These are phyloP conservation scores for Cettia cetti DNA, from an alignment of 2,113 vertebrate species.

Conservation along the genomic window DNA sequence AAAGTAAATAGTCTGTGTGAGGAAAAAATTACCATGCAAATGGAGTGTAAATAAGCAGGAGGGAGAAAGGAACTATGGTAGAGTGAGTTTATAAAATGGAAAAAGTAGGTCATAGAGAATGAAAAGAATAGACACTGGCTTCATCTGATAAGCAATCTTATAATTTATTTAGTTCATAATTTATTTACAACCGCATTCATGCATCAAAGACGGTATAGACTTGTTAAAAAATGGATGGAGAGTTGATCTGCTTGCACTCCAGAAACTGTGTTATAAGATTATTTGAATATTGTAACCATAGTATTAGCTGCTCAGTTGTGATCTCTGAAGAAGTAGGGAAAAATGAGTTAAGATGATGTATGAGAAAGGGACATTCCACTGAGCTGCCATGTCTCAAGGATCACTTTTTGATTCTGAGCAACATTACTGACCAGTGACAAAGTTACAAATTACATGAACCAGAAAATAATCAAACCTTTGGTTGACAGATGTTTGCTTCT, in stretches of 20 bases:
- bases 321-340: not conserved
- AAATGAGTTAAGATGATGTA: not conserved
- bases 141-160: conserved; percentile 18
- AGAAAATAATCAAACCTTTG: not conserved
- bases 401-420: not conserved
- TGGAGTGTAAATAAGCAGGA: not conserved
- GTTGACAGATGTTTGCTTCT: not conserved
- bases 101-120: conserved; percentile 14
- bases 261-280: not conserved
- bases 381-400: not conserved
- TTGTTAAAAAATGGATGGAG: conserved; percentile 37
- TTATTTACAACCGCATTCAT: conserved; percentile 52
- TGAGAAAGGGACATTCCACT: not conserved
- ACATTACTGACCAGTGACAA: not conserved
- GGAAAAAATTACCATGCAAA: not conserved
- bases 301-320: not conserved
- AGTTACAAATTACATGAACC: not conserved
- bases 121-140: conserved; percentile 5
- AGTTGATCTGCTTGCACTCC: not conserved
- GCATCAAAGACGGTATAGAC: not conserved
- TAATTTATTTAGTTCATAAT: conserved; percentile 62
- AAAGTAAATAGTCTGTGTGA: not conserved
- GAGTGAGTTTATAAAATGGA: not conserved
- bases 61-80: not conserved
- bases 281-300: conserved; percentile 12